Evolutionary conservation across 2,113 vertebrate genomes (phyloP), one percentile per base, ranked within the genome.

Genomic region (Odocoileus hemionus): DNA sequence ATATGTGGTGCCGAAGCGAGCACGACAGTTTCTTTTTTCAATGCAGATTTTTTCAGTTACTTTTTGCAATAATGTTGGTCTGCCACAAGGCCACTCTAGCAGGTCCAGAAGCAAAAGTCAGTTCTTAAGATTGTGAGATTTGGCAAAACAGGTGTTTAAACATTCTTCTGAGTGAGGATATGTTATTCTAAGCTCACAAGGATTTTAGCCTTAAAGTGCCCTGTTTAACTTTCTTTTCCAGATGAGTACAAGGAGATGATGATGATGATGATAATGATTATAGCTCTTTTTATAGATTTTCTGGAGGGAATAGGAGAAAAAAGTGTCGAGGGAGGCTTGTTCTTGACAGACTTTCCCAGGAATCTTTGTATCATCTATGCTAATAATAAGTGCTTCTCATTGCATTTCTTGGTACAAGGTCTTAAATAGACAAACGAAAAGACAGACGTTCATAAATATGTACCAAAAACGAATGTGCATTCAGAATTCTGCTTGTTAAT

Each of bases 391-490:
- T 58, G 11, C 21, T 87, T 80, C 64, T 45, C 58, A n/a, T 60
- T 92, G 21, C 39, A 21, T 50, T 70, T 96, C 60, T 76, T 94
- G 91, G n/a, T n/a, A 76, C 16, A 52, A 30, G 67, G 47, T 80
- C 70, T 95, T 95, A 97, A 78, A 84, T 54, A 88, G 28, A 82
- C 26, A 80, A 84, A 43, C 25, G 55, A 87, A 80, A 95, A 97
- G 52, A 15, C 84, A 76, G 17, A 33, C 9, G 16, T 57, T 83
- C 89, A 92, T 33, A 94, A 87, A 47, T 60, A 43, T 2, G 3
- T 36, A 80, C 10, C n/a, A 23, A 74, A 89, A 52, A 85, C 25
- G 93, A 55, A 57, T 52, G 33, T 67, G 26, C 30, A 43, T 86
- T 45, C 9, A 80, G 76, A 89, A 78, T 19, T 58, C 39, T 90